These are phyloP conservation scores for Wiebesia pumilae DNA, from an alignment of 1,140 invertebrate species.

Conservation along the genomic window DNA sequence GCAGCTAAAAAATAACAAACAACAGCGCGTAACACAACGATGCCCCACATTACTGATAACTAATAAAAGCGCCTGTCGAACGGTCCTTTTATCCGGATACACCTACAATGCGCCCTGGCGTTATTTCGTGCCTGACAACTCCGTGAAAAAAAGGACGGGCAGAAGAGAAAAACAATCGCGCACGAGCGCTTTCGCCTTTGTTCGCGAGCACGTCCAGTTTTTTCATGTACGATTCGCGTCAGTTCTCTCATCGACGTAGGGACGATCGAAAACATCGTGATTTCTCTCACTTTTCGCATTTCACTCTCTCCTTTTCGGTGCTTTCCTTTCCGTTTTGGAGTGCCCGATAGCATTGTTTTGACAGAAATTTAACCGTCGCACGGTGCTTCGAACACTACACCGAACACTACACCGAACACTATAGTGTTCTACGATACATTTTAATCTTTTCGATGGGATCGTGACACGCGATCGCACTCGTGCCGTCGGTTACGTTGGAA, in stretches of 20 bases:
- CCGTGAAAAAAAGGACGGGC: not conserved
- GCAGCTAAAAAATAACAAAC: conserved; percentile 15
- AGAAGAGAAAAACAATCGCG: not conserved
- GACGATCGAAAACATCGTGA: not conserved
- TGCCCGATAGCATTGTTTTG: conserved; percentile 21
- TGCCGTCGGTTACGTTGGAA: too few relatives aligned
- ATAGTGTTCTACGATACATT: not conserved
- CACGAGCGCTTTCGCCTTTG: not conserved
- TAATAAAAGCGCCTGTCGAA: conserved; percentile 65
- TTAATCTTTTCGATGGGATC: not conserved
- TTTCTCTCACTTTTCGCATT: conserved; percentile 12
- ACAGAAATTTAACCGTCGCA: not conserved
- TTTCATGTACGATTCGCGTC: conserved; percentile 28
- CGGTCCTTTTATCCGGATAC: conserved; percentile 67
- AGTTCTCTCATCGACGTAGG: not conserved
- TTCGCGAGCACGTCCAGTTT: not conserved
- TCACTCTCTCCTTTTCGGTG: conserved; percentile 5
- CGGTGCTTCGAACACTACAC: not conserved
- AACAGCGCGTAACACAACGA: not conserved
- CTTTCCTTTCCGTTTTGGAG: conserved; percentile 22
- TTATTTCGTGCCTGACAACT: conserved; percentile 63
- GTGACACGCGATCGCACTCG: not conserved
- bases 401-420: not conserved
- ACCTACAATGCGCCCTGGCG: conserved; percentile 60
- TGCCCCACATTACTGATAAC: conserved; percentile 63